Percentiles rank a stretch among this genome's conserved stretches.
These are phyloP conservation scores for Manis crassicaudata DNA, from an alignment of 2,797 vertebrate species.

Conservation along the genomic window DNA sequence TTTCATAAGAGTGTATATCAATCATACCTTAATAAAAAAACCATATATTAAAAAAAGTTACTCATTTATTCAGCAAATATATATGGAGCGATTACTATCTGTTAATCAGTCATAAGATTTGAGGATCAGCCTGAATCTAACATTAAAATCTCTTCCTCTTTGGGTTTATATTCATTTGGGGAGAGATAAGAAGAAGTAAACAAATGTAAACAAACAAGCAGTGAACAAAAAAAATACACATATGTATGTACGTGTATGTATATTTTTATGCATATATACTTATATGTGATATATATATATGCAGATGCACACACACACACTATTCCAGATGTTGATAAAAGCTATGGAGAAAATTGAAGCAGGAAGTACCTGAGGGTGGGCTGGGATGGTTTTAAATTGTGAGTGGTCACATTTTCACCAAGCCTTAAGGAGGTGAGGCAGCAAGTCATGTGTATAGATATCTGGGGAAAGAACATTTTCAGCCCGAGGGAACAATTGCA, in stretches of 20 bases:
- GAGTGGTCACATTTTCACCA: background rate
- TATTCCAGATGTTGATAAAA: background rate
- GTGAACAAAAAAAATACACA: background rate
- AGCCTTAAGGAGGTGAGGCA: background rate
- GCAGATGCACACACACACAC: background rate
- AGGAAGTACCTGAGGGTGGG: background rate
- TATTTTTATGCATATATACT: no score
- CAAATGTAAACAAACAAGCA: background rate
- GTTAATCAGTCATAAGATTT: background rate
- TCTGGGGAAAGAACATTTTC: background rate
- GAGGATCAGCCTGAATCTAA: background rate
- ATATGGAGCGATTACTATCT: background rate
- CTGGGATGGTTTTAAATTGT: background rate
- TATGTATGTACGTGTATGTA: background rate
- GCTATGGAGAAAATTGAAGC: background rate
- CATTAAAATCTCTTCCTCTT: background rate
- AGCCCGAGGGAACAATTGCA: background rate
- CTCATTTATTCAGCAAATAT: background rate
- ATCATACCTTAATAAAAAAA: no score
- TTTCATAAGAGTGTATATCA: no score
- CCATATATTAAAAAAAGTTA: background rate
- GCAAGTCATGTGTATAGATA: background rate
- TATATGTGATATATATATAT: fast-evolving
- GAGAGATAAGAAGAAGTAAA: background rate
- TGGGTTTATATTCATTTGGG: background rate